Evolutionary conservation across 2,113 vertebrate genomes (phyloP).

Genomic region (Sebastes schlegelii): DNA sequence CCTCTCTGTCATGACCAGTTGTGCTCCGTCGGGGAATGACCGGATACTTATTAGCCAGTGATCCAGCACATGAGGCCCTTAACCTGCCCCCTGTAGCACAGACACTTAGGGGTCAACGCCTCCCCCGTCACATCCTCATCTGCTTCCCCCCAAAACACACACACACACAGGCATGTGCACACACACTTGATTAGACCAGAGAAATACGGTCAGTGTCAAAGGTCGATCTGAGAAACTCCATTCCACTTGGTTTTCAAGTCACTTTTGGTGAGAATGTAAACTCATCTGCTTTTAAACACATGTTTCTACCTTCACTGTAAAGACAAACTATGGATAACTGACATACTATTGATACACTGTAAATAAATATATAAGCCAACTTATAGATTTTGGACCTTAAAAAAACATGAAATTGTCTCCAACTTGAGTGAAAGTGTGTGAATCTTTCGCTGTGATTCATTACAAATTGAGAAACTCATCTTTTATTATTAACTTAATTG

Average conservation of each 20-base stretch:
- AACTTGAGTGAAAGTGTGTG: neutral
- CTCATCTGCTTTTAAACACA: neutral
- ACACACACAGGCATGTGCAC: neutral
- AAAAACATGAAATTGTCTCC: neutral
- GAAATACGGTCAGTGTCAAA: neutral
- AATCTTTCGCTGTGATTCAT: neutral
- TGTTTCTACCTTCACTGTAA: too few relatives aligned
- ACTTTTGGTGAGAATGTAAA: slow-evolving; percentile 14
- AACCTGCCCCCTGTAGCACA: slow-evolving; percentile 39
- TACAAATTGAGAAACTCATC: neutral
- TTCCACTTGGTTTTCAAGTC: neutral
- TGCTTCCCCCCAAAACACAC: slow-evolving; percentile 2
- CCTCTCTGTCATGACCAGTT: slow-evolving; percentile 10
- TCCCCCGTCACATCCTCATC: slow-evolving; percentile 25
- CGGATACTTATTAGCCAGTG: slow-evolving; percentile 59
- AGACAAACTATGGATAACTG: too few relatives aligned
- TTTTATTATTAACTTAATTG: neutral
- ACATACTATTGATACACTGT: neutral
- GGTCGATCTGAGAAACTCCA: neutral
- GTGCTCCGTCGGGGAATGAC: slow-evolving; percentile 25
- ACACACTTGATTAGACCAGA: slow-evolving; percentile 13
- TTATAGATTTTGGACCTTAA: neutral
- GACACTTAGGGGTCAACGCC: slow-evolving; percentile 43
- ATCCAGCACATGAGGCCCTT: slow-evolving; percentile 56
- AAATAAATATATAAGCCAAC: neutral